Conservation (phyloP, 2,113 vertebrate genomes). For the Syngnathus typhle region DNA sequence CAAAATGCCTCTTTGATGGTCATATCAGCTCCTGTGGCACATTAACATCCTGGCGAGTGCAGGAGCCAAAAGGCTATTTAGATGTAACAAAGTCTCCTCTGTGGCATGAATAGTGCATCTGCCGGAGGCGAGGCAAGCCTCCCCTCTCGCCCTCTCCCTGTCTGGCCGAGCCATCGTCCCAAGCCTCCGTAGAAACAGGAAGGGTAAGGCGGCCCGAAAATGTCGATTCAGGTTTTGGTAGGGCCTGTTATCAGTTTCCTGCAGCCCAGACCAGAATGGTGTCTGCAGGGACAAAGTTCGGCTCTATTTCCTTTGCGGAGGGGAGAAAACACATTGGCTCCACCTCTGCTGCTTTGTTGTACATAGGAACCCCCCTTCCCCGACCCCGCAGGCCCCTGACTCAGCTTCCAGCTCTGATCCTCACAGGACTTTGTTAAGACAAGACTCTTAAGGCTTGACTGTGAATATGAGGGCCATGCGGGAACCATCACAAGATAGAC, state of each 20-base stretch:
- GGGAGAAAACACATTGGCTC: constrained; percentile 36
- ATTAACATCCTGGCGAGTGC: constrained; percentile 66
- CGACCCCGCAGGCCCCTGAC: constrained; percentile 11
- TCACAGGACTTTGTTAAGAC: neutral
- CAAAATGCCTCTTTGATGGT: constrained; percentile 59
- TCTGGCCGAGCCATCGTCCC: constrained; percentile 28
- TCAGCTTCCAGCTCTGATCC: neutral
- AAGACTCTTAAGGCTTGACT: neutral
- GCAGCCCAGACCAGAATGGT: constrained; percentile 46
- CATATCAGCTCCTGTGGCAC: constrained; percentile 57
- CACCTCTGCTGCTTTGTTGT: constrained; percentile 32
- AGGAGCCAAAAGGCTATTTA: constrained; percentile 61
- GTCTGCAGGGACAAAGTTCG: constrained; percentile 54
- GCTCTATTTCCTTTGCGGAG: constrained; percentile 48
- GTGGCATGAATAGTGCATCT: constrained; percentile 70
- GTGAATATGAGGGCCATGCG: neutral
- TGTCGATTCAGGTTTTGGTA: constrained; percentile 64
- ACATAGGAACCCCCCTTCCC: constrained; percentile 13
- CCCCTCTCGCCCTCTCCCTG: constrained; percentile 26
- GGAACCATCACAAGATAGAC: too few relatives aligned
- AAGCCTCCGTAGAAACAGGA: constrained; percentile 49
- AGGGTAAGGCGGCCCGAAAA: constrained; percentile 57
- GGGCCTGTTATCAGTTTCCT: constrained; percentile 63
- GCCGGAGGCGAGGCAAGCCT: constrained; percentile 50
- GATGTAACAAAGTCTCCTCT: constrained; percentile 72